Conservation (phyloP, 2,113 vertebrate genomes). For the Bombycilla garrulus region DNA sequence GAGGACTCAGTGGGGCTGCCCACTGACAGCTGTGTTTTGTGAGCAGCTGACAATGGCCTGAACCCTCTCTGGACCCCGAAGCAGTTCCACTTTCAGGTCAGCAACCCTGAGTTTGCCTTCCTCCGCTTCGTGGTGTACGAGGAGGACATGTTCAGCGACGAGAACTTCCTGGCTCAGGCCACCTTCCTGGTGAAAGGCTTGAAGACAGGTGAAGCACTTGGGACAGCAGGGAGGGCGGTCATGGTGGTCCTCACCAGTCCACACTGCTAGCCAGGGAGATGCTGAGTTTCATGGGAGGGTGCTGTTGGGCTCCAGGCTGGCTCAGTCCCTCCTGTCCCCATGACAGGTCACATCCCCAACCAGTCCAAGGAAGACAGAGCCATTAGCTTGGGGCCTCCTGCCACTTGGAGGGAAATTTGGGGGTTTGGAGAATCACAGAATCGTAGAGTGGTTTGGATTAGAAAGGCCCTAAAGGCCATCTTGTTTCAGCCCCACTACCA, state of each 20-base stretch:
- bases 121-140: conserved; percentile 97
- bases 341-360: neutral
- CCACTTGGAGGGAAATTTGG: neutral
- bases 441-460: neutral
- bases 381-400: neutral
- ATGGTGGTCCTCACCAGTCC: neutral
- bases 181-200: conserved; percentile 91
- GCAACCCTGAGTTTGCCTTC: conserved; percentile 92
- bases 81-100: conserved; percentile 87
- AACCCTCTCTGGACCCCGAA: conserved; percentile 93
- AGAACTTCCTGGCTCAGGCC: conserved; percentile 97
- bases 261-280: neutral
- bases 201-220: conserved; percentile 79
- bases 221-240: fast-evolving
- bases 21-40: neutral
- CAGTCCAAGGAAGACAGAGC: neutral
- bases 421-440: neutral
- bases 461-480: neutral
- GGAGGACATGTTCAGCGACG: conserved; percentile 98
- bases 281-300: neutral
- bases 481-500: neutral
- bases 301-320: neutral
- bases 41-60: conserved; percentile 91
- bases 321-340: neutral
- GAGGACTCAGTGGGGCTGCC: neutral